A percentile compares a stretch with the other conserved stretches of the same genome.
Evolutionary conservation across 2,888 invertebrate genomes (phyloP).

Genomic region (Aphidius colemani): DNA sequence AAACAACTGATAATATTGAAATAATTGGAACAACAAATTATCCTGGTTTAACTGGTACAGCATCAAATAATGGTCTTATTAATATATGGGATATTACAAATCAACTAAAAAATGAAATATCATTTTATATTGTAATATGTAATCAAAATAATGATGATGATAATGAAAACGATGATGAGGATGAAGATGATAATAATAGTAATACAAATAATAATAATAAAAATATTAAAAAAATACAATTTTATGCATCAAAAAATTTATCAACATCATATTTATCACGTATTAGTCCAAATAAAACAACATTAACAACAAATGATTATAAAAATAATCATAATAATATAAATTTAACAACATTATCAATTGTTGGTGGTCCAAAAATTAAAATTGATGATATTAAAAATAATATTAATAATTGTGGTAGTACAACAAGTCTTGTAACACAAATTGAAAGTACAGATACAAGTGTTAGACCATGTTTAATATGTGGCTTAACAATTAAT

Average conservation of each 20-base stretch:
- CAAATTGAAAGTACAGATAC: slow-evolving; percentile 37
- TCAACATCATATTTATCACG: slow-evolving; percentile 46
- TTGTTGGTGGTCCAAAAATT: slow-evolving; percentile 56
- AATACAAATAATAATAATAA: slow-evolving; percentile 31
- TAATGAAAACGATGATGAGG: no score
- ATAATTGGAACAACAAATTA: slow-evolving; percentile 55
- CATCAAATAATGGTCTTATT: slow-evolving; percentile 64
- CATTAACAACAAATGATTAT: slow-evolving; percentile 46
- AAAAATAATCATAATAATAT: slow-evolving; percentile 45
- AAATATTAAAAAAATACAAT: slow-evolving; percentile 53
- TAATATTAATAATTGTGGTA: slow-evolving; percentile 39
- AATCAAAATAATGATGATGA: slow-evolving; percentile 44
- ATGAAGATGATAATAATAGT: no score
- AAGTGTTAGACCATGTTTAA: slow-evolving; percentile 61
- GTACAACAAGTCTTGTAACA: slow-evolving; percentile 32
- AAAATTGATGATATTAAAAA: slow-evolving; percentile 33
- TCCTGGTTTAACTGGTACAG: slow-evolving; percentile 60
- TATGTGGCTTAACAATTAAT: slow-evolving; percentile 62
- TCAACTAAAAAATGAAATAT: slow-evolving; percentile 67
- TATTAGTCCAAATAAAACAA: slow-evolving; percentile 23
- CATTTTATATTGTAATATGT: slow-evolving; percentile 59
- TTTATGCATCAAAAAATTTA: slow-evolving; percentile 48
- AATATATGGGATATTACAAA: slow-evolving; percentile 84
- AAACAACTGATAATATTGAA: slow-evolving; percentile 51
- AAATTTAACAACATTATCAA: slow-evolving; percentile 61